These are phyloP conservation scores for Phodopus roborovskii DNA, from an alignment of 2,113 vertebrate genomes.

Conservation along the genomic window DNA sequence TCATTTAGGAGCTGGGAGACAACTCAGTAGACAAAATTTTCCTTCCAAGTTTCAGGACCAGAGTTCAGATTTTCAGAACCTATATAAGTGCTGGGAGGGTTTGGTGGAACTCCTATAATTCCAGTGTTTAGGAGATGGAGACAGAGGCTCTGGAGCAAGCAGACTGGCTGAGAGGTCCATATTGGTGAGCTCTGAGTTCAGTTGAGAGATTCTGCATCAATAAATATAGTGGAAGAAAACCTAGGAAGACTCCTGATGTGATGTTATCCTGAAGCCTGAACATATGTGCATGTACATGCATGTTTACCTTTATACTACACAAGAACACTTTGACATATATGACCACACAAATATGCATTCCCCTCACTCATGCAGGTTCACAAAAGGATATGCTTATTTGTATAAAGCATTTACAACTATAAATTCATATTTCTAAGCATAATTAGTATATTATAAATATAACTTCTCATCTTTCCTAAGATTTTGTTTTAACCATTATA, in stretches of 20 bases:
- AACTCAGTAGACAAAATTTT: not conserved
- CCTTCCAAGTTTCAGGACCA: not conserved
- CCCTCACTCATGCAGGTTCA: not conserved
- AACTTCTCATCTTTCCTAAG: not conserved
- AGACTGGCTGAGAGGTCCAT: not conserved
- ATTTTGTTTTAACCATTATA: constrained; percentile 15
- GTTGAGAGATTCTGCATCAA: not conserved
- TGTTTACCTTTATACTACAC: not conserved
- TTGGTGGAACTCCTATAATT: not conserved
- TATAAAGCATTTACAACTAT: not conserved
- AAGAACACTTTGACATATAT: not conserved
- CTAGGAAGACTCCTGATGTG: not conserved
- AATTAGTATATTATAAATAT: not conserved
- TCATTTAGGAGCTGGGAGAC: not conserved
- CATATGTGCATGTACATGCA: not conserved
- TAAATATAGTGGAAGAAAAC: not conserved
- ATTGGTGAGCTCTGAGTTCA: not conserved
- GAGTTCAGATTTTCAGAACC: not conserved
- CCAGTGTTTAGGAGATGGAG: not conserved
- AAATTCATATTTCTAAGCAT: constrained; percentile 25
- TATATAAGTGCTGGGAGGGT: not conserved
- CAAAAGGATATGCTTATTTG: not conserved
- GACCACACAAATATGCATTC: not conserved
- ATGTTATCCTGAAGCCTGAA: not conserved
- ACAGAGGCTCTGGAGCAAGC: not conserved